Percentiles rank a stretch among this genome's conserved stretches.
These are phyloP conservation scores for Microplitis deprimator DNA, from an alignment of 2,888 invertebrate species.

Conservation along the genomic window DNA sequence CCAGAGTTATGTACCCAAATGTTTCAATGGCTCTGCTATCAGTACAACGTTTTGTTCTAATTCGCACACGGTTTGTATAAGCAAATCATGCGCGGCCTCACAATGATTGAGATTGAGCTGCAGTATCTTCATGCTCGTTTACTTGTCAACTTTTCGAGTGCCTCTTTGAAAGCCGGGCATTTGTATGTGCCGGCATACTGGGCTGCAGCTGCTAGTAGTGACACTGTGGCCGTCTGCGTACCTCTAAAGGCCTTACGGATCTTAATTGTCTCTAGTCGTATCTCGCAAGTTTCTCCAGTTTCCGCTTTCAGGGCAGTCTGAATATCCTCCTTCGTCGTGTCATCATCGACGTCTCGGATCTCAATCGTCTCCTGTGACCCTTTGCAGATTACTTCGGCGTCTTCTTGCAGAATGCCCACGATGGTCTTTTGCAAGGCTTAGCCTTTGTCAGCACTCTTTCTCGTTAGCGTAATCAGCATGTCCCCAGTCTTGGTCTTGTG, in stretches of 20 bases:
- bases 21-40: no score
- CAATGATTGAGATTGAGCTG: no score
- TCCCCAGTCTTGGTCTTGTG: no score
- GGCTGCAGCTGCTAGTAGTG: slow-evolving; percentile 28
- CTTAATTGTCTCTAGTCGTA: slow-evolving; percentile 18
- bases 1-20: slow-evolving; percentile 39
- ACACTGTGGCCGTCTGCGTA: slow-evolving; percentile 41
- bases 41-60: slow-evolving; percentile 34
- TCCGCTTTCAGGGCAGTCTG: background rate
- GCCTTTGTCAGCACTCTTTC: no score
- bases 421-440: no score
- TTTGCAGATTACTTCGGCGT: slow-evolving; percentile 37
- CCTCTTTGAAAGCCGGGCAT: slow-evolving; percentile 43
- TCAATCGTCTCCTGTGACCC: slow-evolving; percentile 39
- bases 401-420: no score
- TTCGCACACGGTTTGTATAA: no score
- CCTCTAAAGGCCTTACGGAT: slow-evolving; percentile 39
- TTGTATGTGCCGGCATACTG: slow-evolving; percentile 33
- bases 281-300: slow-evolving; percentile 3
- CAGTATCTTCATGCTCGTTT: slow-evolving; percentile 40
- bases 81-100: slow-evolving; percentile 35
- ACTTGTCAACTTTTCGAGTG: slow-evolving; percentile 29
- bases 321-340: slow-evolving; percentile 41
- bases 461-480: no score
- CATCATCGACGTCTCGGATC: slow-evolving; percentile 44